Base-by-base conservation (phyloP, 2,113 vertebrate genomes). In the Podilymbus podiceps region DNA sequence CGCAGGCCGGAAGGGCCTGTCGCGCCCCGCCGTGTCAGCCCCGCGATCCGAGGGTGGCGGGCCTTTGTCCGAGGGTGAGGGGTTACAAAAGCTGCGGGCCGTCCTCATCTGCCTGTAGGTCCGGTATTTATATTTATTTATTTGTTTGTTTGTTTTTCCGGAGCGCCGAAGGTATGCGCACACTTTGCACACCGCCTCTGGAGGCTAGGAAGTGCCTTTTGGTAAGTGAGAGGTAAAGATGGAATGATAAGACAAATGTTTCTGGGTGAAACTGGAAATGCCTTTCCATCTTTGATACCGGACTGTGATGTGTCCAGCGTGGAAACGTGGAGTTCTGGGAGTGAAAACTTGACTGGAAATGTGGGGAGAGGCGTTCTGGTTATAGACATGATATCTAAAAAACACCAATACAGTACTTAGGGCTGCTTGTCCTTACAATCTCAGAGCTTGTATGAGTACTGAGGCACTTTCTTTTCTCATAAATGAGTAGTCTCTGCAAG, bases 331-430 rank as follows among this genome's bases (percentile, higher is more conserved):
- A 55, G 23, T 58, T 69, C 21, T 6, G n/a, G 9, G 55, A 27
- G 21, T 11, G n/a, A 31, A 58, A 63, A 38, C 18, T n/a, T 53
- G 14, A 4, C 50, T 13, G 11, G 49, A 49, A 46, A 2, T 16
- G 3, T 0, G 3, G 25, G 18, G 21, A 66, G 30, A 47, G 24
- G 18, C 2, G 0, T 15, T 42, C 24, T 63, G 62, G 21, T 8
- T 68, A 40, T 49, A 53, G 33, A 58, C 11, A 8, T 11, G 3
- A 9, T 49, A 9, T 11, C 22, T 66, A 5, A 77, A 62, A 89
- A 4, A 6, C 24, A 31, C 22, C 8, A 12, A 0, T 58, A 3
- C 19, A 21, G 46, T 1, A 0, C 11, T 53, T n/a, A 16, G 11
- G 25, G 7, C 16, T 35, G 46, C 8, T 44, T 80, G 33, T 53